Base-by-base conservation (phyloP, 1,140 invertebrate genomes). In the Hyphantria cunea region DNA sequence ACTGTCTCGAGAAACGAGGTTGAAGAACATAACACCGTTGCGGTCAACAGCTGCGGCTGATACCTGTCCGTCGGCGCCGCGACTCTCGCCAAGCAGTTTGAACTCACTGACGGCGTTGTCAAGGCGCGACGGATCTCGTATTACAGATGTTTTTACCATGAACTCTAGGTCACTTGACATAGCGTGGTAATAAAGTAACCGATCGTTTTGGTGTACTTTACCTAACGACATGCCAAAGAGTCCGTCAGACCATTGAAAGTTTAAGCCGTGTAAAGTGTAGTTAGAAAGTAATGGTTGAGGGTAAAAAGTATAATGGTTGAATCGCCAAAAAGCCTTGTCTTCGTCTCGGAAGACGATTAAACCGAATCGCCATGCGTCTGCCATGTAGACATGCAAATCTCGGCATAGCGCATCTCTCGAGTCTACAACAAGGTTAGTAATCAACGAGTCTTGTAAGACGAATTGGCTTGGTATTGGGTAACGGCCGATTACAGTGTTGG, bases 211-310 rank as follows among this genome's bases (percentile, higher is more conserved):
- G 39, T 94, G 91, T 0, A 92, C 66, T 0, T 93, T 94, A 11
- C 93, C 94, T 44, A 97, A 71, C 4, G 95, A 94, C 81, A 96
- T 92, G 0, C 95, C 95, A 69, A 97, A 96, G 13, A 96, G 86
- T 0, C 96, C 96, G 69, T 97, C 96, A 0, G 94, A 93, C 95
- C 96, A 97, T 69, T 95, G 94, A 72, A 95, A 97, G 50, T 94
- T 93, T 0, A 96, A 67, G 10, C 94, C 95, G 58, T 96, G 94
- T 1, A 95, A 62, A 15, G 94, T 94, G 64, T 94, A 94, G 68
- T 93, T 94, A 0, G 95, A 92, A 0, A 94, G 91, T 13, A 96
- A 65, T 0, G 96, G 96, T 74, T 96, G 95, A 0, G 96, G 96
- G 61, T 92, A 95, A 74, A 96, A 96, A 6, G 94, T 93, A 53